phyloP scores from a whole-genome alignment of 2,113 vertebrate species.

The Crocuta crocuta region DNA sequence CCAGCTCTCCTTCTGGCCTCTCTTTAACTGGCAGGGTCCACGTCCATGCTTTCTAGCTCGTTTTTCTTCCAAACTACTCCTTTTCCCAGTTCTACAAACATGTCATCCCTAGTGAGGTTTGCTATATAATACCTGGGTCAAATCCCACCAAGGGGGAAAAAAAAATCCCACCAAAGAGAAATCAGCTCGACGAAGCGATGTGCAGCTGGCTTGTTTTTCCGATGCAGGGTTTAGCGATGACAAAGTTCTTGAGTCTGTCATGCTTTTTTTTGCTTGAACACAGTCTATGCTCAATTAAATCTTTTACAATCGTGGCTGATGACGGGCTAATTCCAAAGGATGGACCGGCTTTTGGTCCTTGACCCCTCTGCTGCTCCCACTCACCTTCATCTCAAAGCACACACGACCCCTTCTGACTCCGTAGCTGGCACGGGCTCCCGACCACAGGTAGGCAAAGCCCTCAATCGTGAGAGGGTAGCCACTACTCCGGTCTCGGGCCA shows the following conservation, averaged over 20 bases:
- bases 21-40: not conserved
- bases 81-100: constrained; percentile 7
- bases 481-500: constrained; percentile 92
- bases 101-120: not conserved
- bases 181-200: not conserved
- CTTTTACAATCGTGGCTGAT: not conserved
- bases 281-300: not conserved
- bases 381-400: constrained; percentile 95
- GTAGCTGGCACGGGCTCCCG: constrained; percentile 93
- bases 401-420: constrained; percentile 90
- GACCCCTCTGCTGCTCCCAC: not conserved
- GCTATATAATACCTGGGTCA: not conserved
- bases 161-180: not conserved
- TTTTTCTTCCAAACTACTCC: not conserved
- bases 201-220: not conserved
- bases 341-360: not conserved
- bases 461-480: constrained; percentile 94
- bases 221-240: not conserved
- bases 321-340: not conserved
- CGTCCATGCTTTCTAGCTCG: not conserved
- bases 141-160: not conserved
- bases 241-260: not conserved
- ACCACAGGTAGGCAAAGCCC: constrained; percentile 95
- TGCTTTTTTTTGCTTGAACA: not conserved
- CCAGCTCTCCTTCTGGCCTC: not conserved